Percentiles rank a stretch among this genome's conserved stretches.
Conservation (phyloP, 1,140 invertebrate species). For the Calephelis virginiensis region DNA sequence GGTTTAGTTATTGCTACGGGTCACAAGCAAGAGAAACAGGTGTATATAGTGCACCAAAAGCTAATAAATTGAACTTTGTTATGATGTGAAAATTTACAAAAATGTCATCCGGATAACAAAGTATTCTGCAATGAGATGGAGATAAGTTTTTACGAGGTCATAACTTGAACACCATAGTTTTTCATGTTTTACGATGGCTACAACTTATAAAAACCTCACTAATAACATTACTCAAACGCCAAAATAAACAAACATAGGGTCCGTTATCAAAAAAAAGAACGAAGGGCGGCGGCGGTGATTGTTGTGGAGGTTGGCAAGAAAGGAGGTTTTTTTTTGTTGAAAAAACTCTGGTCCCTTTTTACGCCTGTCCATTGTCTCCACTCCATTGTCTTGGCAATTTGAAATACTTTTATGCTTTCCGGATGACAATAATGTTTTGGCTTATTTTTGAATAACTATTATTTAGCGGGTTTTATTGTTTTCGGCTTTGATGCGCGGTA, state of each 20-base stretch:
- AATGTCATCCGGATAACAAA: slow-evolving; percentile 5
- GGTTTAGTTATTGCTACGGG: too few relatives aligned
- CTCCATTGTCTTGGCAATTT: slow-evolving; percentile 68
- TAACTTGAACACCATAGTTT: slow-evolving; percentile 13
- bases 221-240: slow-evolving; percentile 49
- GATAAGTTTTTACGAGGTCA: slow-evolving; percentile 30
- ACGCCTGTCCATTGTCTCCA: slow-evolving; percentile 64
- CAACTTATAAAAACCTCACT: slow-evolving; percentile 47
- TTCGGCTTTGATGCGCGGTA: slow-evolving; percentile 45
- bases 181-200: slow-evolving; percentile 29
- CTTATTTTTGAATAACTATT: slow-evolving; percentile 75
- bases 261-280: slow-evolving; percentile 64
- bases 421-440: slow-evolving; percentile 74
- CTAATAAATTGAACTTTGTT: slow-evolving; percentile 7
- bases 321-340: slow-evolving; percentile 49
- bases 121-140: slow-evolving; percentile 13
- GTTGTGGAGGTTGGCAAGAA: slow-evolving; percentile 65
- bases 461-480: slow-evolving; percentile 71
- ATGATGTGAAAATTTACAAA: slow-evolving; percentile 17
- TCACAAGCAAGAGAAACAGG: background rate
- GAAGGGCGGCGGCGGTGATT: slow-evolving; percentile 60
- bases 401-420: slow-evolving; percentile 75
- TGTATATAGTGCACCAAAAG: background rate
- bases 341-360: slow-evolving; percentile 63
- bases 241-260: slow-evolving; percentile 65